A percentile compares a stretch with the other conserved stretches of the same genome.
Evolutionary conservation across 2,113 vertebrate species (phyloP).

Genomic region (Coracopsis vasa): DNA sequence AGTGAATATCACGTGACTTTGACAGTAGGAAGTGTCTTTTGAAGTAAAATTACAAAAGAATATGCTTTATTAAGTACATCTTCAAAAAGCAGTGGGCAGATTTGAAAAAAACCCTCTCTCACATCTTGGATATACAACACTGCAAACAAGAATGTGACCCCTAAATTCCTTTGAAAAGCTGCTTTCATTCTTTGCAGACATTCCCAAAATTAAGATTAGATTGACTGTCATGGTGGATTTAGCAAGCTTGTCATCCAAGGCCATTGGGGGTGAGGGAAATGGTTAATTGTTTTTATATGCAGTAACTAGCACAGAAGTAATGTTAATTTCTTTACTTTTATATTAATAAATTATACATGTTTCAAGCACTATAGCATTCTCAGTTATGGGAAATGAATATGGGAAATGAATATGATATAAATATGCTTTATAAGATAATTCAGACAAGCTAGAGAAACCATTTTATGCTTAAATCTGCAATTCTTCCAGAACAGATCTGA

Average conservation of each 20-base stretch:
- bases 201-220: background rate
- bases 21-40: background rate
- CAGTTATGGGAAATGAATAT: background rate
- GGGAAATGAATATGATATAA: background rate
- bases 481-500: background rate
- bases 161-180: background rate
- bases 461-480: background rate
- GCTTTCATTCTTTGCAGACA: background rate
- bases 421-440: background rate
- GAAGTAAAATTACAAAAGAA: background rate
- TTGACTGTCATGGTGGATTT: background rate
- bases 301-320: background rate
- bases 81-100: background rate
- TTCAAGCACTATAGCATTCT: background rate
- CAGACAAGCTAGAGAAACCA: background rate
- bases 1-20: background rate
- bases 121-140: background rate
- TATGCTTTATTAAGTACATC: background rate
- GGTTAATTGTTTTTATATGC: background rate
- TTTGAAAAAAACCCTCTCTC: background rate
- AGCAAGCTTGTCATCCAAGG: background rate
- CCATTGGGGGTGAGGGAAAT: background rate
- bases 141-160: background rate
- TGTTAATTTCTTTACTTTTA: background rate
- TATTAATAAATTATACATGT: background rate